Evolutionary conservation across 2,113 vertebrate species (phyloP).

Genomic region (Tachysurus vachellii): DNA sequence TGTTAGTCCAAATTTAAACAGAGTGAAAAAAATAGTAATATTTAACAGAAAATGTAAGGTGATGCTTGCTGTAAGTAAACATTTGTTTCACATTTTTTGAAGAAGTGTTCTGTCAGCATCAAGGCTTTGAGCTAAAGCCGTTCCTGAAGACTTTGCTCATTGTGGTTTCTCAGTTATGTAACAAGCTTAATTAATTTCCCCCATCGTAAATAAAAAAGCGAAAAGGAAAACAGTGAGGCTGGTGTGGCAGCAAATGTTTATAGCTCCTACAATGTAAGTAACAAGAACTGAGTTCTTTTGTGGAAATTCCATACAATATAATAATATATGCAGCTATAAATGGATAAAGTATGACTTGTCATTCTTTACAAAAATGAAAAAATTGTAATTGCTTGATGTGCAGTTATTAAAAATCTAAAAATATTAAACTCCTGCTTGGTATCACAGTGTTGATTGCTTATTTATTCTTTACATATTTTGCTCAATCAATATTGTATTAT

Average conservation of each 20-base stretch:
- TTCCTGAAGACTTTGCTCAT: not conserved
- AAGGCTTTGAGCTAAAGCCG: not conserved
- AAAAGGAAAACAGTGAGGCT: not conserved
- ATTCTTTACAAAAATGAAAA: not conserved
- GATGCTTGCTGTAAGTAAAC: not conserved
- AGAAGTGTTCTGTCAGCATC: not conserved
- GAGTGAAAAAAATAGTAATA: not conserved
- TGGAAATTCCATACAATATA: not conserved
- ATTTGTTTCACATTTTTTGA: not conserved
- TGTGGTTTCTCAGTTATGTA: not conserved
- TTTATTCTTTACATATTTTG: not conserved
- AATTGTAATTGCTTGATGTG: not conserved
- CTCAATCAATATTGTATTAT: not conserved
- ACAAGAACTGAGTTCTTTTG: not conserved
- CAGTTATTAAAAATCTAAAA: not conserved
- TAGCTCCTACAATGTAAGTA: not conserved
- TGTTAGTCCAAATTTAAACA: not conserved
- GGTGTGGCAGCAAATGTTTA: not conserved
- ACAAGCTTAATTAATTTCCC: not conserved
- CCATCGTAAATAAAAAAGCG: not conserved
- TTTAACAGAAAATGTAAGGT: not conserved
- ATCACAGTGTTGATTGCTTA: not conserved
- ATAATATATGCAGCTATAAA: not conserved
- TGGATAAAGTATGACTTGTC: not conserved
- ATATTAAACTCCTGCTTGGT: not conserved